These are phyloP conservation scores for Drosophila gunungcola DNA, from an alignment of 1,140 invertebrate species.

Conservation along the genomic window DNA sequence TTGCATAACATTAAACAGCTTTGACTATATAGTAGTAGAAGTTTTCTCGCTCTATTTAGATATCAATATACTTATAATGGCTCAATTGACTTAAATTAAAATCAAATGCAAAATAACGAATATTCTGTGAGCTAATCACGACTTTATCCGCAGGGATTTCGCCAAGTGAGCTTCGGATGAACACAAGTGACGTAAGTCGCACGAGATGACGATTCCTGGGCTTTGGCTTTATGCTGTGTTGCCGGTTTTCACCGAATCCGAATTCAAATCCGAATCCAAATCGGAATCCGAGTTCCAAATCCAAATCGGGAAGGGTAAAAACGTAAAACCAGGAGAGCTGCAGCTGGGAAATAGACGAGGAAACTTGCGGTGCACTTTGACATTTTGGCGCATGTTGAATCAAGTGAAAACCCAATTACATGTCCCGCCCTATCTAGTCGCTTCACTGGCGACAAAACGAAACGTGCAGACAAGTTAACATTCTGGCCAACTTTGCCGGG, in stretches of 20 bases:
- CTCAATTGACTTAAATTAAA: too few species aligned
- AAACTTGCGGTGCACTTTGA: slow-evolving; percentile 71
- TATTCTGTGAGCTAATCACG: background rate
- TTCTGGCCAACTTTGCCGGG: slow-evolving; percentile 65
- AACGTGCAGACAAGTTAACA: slow-evolving; percentile 73
- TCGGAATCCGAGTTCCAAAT: slow-evolving; percentile 2
- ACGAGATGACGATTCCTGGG: background rate
- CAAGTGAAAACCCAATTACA: slow-evolving; percentile 80
- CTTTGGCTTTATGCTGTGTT: slow-evolving; percentile 12
- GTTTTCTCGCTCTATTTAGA: background rate
- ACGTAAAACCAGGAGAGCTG: background rate
- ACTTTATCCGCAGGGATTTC: background rate
- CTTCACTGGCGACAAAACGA: slow-evolving; percentile 62
- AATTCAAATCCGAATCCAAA: slow-evolving; percentile 1
- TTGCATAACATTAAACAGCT: too few species aligned
- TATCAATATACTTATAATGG: too few species aligned
- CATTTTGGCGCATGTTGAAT: slow-evolving; percentile 77
- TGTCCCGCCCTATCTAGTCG: slow-evolving; percentile 65
- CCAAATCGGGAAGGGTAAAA: slow-evolving; percentile 2
- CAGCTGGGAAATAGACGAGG: slow-evolving; percentile 29
- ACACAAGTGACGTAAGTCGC: slow-evolving; percentile 2
- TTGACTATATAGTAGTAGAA: too few species aligned
- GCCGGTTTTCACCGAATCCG: slow-evolving; percentile 24
- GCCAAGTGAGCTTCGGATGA: background rate
- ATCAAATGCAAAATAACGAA: too few species aligned